phyloP scores from a whole-genome alignment of 2,888 invertebrate species.

The Acleris emargana region DNA sequence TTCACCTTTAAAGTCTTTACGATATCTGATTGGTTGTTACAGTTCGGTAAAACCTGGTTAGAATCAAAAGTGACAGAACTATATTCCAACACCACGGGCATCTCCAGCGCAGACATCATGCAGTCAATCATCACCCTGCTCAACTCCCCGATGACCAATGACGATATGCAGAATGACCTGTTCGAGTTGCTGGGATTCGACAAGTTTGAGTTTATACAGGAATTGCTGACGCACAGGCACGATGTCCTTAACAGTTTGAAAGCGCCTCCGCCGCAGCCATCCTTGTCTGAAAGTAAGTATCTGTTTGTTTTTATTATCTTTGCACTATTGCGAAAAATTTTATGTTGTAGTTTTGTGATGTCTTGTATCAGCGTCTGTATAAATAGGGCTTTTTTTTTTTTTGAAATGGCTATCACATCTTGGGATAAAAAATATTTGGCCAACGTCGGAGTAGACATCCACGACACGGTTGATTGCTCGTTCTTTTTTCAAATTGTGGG shows the following conservation, averaged over 20 bases:
- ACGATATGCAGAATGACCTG: constrained; percentile 91
- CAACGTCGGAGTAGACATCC: too few relatives aligned
- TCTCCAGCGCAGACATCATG: constrained; percentile 84
- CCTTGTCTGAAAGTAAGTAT: constrained; percentile 66
- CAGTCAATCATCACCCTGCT: constrained; percentile 84
- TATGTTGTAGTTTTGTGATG: too few relatives aligned
- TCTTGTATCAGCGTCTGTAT: too few relatives aligned
- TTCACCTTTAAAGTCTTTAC: not conserved
- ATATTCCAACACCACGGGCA: constrained; percentile 70
- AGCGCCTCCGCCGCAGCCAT: constrained; percentile 55
- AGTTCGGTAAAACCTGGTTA: constrained; percentile 84
- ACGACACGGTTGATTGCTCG: too few relatives aligned
- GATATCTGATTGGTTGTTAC: constrained; percentile 46
- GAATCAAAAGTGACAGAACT: constrained; percentile 79
- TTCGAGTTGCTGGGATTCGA: constrained; percentile 96
- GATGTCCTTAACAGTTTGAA: constrained; percentile 77
- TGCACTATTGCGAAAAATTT: too few relatives aligned
- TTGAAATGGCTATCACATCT: too few relatives aligned
- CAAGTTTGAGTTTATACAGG: constrained; percentile 89
- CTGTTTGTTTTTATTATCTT: not conserved
- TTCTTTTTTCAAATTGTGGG: too few relatives aligned
- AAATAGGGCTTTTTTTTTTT: too few relatives aligned
- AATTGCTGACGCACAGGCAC: constrained; percentile 86
- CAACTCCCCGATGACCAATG: constrained; percentile 84
- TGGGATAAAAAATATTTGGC: too few relatives aligned